Evolutionary conservation across 2,888 invertebrate species (phyloP), one percentile per base, ranked within the genome.

Genomic region (Pegoplata infirma): DNA sequence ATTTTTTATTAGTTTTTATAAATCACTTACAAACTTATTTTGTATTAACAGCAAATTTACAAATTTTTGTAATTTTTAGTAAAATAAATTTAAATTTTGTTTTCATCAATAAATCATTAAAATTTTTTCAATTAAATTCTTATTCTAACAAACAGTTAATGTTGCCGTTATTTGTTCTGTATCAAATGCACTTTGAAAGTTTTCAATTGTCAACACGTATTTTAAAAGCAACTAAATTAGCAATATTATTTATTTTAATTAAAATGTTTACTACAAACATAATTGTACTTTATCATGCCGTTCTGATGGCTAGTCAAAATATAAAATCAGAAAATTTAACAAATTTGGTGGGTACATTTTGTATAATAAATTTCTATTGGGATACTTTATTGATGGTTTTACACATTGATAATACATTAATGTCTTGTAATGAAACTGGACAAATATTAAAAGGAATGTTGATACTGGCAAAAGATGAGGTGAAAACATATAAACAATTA

Each of bases 221-320:
- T n/a, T 10, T 68, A 3, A 19, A n/a, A 14, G 14, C 36, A 4
- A 16, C 19, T 10, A 17, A 17, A 8, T 10, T 12, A 1, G 23
- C 23, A 0, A 49, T 21, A 1, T 21, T 56, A 5, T 56, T 46
- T 44, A 58, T 46, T 32, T 16, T 68, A 1, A 3, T 49, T 14
- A 68, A 58, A 56, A 23, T 58, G 3, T 68, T 68, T 14, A 68
- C 47, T 19, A 14, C 47, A 5, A 68, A 68, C 10, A 32, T 68
- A 7, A 10, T 10, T 2, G 5, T 32, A 4, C 28, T 68, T 5
- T 68, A 56, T 49, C 67, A 56, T 56, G 67, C 67, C 3, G 56
- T 68, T 2, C 12, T 55, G 47, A 14, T 55, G 5, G 5, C 7
- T 0, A 59, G 5, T n/a, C 16, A 19, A 7, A 23, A 3, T 44